Conservation (phyloP, 2,888 invertebrate species). For the Anodontia alba region DNA sequence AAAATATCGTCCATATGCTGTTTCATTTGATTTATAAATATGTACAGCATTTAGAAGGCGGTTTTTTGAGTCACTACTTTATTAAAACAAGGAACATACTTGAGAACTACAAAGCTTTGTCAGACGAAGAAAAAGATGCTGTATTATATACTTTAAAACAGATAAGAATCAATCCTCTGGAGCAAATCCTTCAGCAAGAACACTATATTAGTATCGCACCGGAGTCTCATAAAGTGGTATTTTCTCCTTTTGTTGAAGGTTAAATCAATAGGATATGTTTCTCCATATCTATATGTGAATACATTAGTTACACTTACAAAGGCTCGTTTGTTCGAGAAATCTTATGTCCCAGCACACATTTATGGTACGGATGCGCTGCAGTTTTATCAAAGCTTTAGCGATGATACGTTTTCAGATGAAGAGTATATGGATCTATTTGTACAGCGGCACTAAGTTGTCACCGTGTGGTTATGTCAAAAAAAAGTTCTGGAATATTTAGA, state of each 20-base stretch:
- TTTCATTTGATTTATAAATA: slow-evolving; percentile 35
- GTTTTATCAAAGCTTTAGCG: not conserved
- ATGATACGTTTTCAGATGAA: not conserved
- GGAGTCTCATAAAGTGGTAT: not conserved
- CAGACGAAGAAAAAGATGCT: not conserved
- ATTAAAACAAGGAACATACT: slow-evolving; percentile 31
- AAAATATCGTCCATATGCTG: slow-evolving; percentile 18
- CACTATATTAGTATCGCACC: not conserved
- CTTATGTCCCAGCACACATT: not conserved
- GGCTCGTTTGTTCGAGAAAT: not conserved
- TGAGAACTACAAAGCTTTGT: slow-evolving; percentile 2
- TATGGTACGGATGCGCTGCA: not conserved
- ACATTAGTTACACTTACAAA: not conserved
- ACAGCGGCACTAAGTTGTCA: not conserved
- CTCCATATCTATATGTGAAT: not conserved
- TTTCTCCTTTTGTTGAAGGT: not conserved
- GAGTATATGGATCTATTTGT: not conserved
- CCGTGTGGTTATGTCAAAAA: not conserved
- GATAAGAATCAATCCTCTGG: not conserved
- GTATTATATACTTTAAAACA: not conserved
- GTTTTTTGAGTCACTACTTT: slow-evolving; percentile 36
- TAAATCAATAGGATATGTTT: not conserved
- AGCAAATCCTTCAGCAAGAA: not conserved
- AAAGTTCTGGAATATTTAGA: not conserved
- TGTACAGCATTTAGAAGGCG: slow-evolving; percentile 1